A percentile compares a stretch with the other conserved stretches of the same genome.
Evolutionary conservation across 1,140 invertebrate genomes (phyloP).

Genomic region (Aphaenogaster rudis): DNA sequence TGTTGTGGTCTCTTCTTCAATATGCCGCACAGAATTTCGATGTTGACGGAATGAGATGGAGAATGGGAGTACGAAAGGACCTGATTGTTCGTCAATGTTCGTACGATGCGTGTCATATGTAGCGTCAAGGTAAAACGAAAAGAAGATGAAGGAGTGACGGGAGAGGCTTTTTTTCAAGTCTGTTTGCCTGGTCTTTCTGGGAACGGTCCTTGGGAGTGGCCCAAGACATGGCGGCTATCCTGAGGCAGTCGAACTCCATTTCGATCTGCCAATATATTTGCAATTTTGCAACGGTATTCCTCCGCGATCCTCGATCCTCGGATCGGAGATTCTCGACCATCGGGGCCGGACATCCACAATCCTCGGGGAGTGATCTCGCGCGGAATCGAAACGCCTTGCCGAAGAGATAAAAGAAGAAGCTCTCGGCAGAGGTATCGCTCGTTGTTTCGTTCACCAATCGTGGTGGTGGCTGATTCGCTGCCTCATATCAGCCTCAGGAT

Average conservation of each 20-base stretch:
- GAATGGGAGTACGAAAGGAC: constrained; percentile 4
- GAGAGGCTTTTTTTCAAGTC: constrained; percentile 62
- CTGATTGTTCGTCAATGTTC: constrained; percentile 47
- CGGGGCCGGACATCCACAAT: background rate
- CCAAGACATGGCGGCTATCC: constrained; percentile 61
- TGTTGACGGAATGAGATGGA: constrained; percentile 13
- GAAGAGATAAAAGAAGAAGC: background rate
- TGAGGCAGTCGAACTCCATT: constrained; percentile 41
- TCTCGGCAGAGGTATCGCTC: background rate
- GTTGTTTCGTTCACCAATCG: constrained; percentile 21
- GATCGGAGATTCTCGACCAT: background rate
- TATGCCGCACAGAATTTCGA: constrained; percentile 79
- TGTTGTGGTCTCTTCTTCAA: constrained; percentile 76
- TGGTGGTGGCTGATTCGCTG: constrained; percentile 22
- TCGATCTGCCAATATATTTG: constrained; percentile 30
- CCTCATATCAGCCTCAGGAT: constrained; percentile 69
- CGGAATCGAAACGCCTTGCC: background rate
- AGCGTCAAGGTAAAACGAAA: constrained; percentile 39
- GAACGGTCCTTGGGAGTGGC: constrained; percentile 63
- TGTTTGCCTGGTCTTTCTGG: constrained; percentile 68
- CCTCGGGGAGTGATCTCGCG: constrained; percentile 19
- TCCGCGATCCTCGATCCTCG: constrained; percentile 17
- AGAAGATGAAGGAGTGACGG: constrained; percentile 1
- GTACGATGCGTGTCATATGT: constrained; percentile 62
- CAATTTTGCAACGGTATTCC: background rate